Percentiles rank a stretch among this genome's conserved stretches.
Conservation (phyloP, 2,113 vertebrate genomes). For the Tyto alba region DNA sequence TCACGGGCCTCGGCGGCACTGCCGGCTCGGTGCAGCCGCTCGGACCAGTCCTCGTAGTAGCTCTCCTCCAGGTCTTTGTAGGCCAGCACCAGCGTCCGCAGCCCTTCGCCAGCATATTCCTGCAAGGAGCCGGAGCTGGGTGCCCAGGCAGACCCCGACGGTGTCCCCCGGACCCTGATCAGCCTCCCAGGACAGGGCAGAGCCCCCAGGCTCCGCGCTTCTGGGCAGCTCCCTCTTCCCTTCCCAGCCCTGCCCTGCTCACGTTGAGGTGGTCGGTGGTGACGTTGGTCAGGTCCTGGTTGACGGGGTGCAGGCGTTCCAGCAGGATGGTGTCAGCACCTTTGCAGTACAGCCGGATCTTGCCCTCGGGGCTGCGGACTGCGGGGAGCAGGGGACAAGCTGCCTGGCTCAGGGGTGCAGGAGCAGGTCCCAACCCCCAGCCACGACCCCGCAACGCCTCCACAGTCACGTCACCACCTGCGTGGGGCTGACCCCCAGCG, state of each 20-base stretch:
- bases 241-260: constrained; percentile 23
- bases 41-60: constrained; percentile 83
- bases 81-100: constrained; percentile 86
- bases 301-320: constrained; percentile 80
- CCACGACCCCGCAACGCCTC: neutral
- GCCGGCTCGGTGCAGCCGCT: constrained; percentile 74
- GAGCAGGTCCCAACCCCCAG: neutral
- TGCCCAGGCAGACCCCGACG: neutral
- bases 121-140: neutral
- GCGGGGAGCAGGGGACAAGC: neutral
- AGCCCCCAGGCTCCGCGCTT: accelerated
- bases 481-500: accelerated
- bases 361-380: constrained; percentile 89
- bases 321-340: constrained; percentile 90
- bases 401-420: neutral
- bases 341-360: constrained; percentile 93
- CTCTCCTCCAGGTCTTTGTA: constrained; percentile 88
- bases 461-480: no score
- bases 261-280: constrained; percentile 92
- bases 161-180: accelerated
- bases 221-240: no score
- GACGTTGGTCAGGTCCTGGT: constrained; percentile 78
- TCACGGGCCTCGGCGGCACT: constrained; percentile 78
- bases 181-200: neutral
- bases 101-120: constrained; percentile 80